These are phyloP conservation scores for Hipparchia semele DNA, from an alignment of 2,888 invertebrate species.

Conservation along the genomic window DNA sequence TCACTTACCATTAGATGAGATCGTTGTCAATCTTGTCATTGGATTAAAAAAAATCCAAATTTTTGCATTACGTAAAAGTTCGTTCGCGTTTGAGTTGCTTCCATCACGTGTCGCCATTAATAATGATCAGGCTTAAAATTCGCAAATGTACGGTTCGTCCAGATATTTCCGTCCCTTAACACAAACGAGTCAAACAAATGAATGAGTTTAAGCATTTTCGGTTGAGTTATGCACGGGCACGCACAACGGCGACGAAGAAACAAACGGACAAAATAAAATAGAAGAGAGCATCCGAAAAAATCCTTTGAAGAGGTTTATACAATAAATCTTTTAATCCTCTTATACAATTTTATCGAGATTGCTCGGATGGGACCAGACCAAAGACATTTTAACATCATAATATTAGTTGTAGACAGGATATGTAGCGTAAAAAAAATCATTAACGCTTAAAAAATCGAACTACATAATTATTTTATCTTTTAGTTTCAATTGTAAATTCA, in stretches of 20 bases:
- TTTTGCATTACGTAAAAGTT: no score
- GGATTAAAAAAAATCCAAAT: no score
- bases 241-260: constrained; percentile 60
- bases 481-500: not conserved
- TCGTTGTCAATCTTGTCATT: no score
- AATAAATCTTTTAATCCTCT: constrained; percentile 80
- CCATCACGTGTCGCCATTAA: not conserved
- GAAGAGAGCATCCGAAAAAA: constrained; percentile 66
- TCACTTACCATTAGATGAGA: no score
- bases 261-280: constrained; percentile 71
- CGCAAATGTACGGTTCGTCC: not conserved
- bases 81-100: not conserved
- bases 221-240: constrained; percentile 65
- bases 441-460: no score
- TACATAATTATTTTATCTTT: not conserved
- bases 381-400: not conserved
- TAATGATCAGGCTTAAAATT: not conserved
- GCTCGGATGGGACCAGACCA: constrained; percentile 52
- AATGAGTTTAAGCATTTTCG: constrained; percentile 51
- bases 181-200: constrained; percentile 61
- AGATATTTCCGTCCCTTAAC: constrained; percentile 52
- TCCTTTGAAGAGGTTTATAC: constrained; percentile 74
- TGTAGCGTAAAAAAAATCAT: not conserved
- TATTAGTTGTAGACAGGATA: not conserved
- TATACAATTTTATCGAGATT: constrained; percentile 79